Evolutionary conservation across 2,888 invertebrate genomes (phyloP), one percentile per base, ranked within the genome.

Genomic region (Hyppa rectilinea): DNA sequence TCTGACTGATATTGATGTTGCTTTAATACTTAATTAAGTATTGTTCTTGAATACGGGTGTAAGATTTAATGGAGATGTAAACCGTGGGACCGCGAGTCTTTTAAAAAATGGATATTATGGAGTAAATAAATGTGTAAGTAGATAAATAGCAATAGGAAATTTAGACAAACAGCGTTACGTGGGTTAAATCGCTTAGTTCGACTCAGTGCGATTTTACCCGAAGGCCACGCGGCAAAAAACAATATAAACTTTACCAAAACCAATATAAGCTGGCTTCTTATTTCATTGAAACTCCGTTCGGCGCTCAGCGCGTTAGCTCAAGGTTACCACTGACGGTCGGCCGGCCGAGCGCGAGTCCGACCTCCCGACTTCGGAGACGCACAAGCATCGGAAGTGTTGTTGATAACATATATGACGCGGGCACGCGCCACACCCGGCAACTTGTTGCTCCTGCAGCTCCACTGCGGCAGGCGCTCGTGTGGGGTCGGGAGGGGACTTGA

Each of bases 401-500:
- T 49, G 29, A 17, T 23, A 36, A 29, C n/a, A n/a, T n/a, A 23
- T 38, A 47, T 12, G n/a, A 29, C n/a, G 36, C 20, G 23, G 20
- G 10, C 26, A 7, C 20, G 4, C 7, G 38, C 20, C 52, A 43
- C 52, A 31, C 31, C 36, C 58, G 3, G 31, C 38, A 12, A 73
- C 61, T 73, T 60, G 49, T 73, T 60, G 74, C 73, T 73, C 59
- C 23, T 73, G 70, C 74, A 73, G 74, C 12, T 62, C 34, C 4
- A 34, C 34, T 73, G 73, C 47, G 47, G 38, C 73, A 47, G n/a
- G 12, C 47, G 47, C 12, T 31, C 40, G 40, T 23, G 53, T 17
- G 36, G 2, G 6, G 4, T 68, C 71, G 36, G 10, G 26, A 3
- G 12, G 17, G 49, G 20, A 7, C n/a, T n/a, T 12, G 31, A 9